These are phyloP conservation scores for Tragopan temminckii DNA, from an alignment of 2,797 vertebrate species.

Conservation along the genomic window DNA sequence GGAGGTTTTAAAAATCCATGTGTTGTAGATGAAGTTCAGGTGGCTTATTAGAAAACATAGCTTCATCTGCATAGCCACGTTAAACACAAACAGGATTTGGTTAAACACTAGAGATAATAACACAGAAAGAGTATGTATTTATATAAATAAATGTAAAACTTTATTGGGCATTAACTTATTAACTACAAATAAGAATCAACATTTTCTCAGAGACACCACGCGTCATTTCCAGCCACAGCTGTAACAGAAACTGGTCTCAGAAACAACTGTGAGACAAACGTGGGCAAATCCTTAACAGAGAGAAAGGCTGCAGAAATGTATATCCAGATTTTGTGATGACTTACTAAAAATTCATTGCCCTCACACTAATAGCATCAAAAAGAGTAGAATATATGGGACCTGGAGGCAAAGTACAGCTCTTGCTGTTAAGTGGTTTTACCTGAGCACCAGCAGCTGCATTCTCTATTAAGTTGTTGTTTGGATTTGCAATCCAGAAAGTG, in stretches of 20 bases:
- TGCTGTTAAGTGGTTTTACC: constrained; percentile 47
- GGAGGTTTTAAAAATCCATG: neutral
- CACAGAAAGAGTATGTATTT: neutral
- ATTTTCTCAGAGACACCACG: neutral
- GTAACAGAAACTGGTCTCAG: neutral
- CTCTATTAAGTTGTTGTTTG: constrained; percentile 93
- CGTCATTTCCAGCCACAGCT: neutral
- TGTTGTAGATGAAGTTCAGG: neutral
- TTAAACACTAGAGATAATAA: neutral
- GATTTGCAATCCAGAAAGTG: constrained; percentile 96
- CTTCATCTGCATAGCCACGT: neutral
- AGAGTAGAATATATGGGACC: neutral
- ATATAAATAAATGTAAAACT: neutral
- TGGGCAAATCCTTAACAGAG: neutral
- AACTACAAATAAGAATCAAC: neutral
- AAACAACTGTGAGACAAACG: neutral
- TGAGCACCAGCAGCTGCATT: constrained; percentile 88
- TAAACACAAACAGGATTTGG: neutral
- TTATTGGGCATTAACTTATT: neutral
- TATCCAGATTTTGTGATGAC: neutral
- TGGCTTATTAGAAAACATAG: neutral
- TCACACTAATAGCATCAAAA: neutral
- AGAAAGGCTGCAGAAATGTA: neutral
- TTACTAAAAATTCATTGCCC: neutral
- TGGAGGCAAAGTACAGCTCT: neutral